A percentile compares a stretch with the other conserved stretches of the same genome.
phyloP scores from a whole-genome alignment of 2,888 invertebrate species.

The Melinopterus prodromus region DNA sequence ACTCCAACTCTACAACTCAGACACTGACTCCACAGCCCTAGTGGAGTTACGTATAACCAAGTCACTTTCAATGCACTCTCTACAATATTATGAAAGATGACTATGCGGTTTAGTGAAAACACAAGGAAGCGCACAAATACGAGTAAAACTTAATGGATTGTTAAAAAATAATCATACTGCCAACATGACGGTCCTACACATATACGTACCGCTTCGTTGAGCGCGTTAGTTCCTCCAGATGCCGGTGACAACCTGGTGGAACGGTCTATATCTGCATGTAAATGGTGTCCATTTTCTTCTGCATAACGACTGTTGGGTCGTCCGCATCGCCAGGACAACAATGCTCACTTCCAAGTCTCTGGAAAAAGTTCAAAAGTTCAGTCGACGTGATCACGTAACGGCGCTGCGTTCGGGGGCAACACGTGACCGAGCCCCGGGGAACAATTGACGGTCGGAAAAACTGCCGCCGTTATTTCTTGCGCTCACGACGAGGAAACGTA shows the following conservation, averaged over 20 bases:
- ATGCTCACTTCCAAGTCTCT: background rate
- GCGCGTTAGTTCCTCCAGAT: background rate
- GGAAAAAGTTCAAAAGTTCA: slow-evolving; percentile 4
- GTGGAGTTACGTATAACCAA: too few species aligned
- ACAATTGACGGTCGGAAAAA: background rate
- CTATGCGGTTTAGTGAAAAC: too few species aligned
- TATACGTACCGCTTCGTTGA: background rate
- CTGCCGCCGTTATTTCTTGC: background rate
- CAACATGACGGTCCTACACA: background rate
- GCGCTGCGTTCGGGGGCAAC: background rate
- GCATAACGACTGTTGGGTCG: background rate
- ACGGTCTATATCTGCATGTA: slow-evolving; percentile 4
- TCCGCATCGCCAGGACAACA: background rate
- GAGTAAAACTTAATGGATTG: background rate
- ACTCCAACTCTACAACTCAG: too few species aligned
- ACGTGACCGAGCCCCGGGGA: background rate
- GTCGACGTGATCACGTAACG: background rate
- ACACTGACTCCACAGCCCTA: too few species aligned
- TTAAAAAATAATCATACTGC: background rate
- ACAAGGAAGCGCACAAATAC: too few species aligned
- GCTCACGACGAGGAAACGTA: background rate
- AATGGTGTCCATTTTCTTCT: background rate
- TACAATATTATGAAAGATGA: too few species aligned
- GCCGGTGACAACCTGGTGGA: background rate
- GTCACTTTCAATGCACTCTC: too few species aligned